Base-by-base conservation (phyloP, 2,888 invertebrate species). In the Balanococcus diminutus region DNA sequence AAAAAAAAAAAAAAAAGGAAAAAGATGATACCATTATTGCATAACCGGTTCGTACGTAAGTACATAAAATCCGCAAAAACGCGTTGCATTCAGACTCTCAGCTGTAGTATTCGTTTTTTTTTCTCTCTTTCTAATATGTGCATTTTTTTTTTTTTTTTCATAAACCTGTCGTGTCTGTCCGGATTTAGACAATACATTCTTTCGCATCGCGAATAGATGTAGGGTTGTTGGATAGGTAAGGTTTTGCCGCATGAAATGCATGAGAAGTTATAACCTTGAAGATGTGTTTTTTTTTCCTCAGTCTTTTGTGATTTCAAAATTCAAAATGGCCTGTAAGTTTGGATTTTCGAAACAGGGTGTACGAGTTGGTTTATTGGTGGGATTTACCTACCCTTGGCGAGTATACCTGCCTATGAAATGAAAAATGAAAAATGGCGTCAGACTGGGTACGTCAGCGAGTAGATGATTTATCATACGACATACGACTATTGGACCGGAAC, bases 1-100 rank as follows among this genome's bases (percentile, higher is more conserved):
- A 67, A 56, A 56, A 67, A 67, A 67, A 67, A 56, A 56, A 56
- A 67, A 67, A 42, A 51, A 51, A 19, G 51, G 19, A 51, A 51
- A 75, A 75, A 75, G 75, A 75, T 75, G 75, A 75, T 75, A 32
- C 75, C 75, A 75, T 75, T 75, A 75, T 75, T 75, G 75, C 75
- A 75, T 75, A 75, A 75, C 75, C 75, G 75, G 75, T 75, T 75
- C 75, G 75, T 75, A 22, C 28, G 28, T 67, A 46, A 2, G 61
- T 61, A 75, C 8, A 51, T 67, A 75, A 75, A 75, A 75, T 75
- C 32, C 32, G 75, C 75, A 25, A 75, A n/a, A 75, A 19, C 75
- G 75, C 31, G 75, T 32, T 75, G 32, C 75, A 75, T 75, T 32
- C 3, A 14, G n/a, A 75, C 32, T 31, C 75, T 28, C 28, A 75